Conservation (phyloP, 2,113 vertebrate genomes). For the Azemiops feae region DNA sequence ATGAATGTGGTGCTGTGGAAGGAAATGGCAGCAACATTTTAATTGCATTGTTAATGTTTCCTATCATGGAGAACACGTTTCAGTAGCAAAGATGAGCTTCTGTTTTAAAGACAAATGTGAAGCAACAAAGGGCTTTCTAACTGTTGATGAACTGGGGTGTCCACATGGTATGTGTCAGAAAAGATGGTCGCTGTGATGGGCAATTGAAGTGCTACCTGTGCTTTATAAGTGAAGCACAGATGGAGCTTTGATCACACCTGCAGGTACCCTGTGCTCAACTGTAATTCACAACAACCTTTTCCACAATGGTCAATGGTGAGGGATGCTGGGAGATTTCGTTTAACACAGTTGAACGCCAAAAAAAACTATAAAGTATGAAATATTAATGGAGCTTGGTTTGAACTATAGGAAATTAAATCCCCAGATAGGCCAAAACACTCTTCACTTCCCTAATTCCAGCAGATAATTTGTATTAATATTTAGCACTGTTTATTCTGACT, state of each 20-base stretch:
- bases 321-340: background rate
- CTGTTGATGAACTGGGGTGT: background rate
- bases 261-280: background rate
- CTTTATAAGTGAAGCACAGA: background rate
- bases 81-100: background rate
- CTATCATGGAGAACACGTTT: background rate
- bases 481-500: background rate
- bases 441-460: background rate
- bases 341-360: background rate
- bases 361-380: background rate
- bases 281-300: background rate
- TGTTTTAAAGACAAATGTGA: background rate
- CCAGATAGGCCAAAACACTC: background rate
- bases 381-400: background rate
- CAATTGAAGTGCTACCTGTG: background rate
- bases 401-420: background rate
- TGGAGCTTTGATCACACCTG: background rate
- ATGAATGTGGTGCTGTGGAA: constrained; percentile 79
- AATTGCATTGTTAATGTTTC: background rate
- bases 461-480: background rate
- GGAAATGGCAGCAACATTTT: background rate
- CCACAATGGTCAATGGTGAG: background rate
- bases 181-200: background rate
- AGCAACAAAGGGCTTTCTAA: background rate
- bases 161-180: too few species aligned